A percentile compares a stretch with the other conserved stretches of the same genome.
Conservation (phyloP, 2,888 invertebrate genomes). For the Drosophila antonietae region DNA sequence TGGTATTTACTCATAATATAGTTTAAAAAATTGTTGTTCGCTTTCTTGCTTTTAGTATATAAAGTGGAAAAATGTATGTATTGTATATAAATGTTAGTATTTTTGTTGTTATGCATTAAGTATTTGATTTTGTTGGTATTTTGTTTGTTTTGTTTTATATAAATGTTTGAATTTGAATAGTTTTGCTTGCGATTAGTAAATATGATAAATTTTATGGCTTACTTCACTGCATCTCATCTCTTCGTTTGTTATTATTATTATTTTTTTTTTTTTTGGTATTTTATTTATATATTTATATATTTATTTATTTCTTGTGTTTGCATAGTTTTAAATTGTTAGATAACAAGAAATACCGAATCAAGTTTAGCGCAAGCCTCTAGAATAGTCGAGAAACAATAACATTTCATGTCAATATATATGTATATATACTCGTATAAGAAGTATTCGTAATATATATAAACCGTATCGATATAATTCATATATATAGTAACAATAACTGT, state of each 20-base stretch:
- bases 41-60: constrained; percentile 54
- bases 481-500: constrained; percentile 68
- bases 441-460: constrained; percentile 46
- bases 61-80: constrained; percentile 71
- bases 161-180: constrained; percentile 64
- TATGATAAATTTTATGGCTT: constrained; percentile 56
- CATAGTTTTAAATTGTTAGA: constrained; percentile 65
- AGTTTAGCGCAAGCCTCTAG: constrained; percentile 75
- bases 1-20: constrained; percentile 43
- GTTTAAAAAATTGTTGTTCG: constrained; percentile 37
- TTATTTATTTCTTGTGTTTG: constrained; percentile 11
- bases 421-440: constrained; percentile 17
- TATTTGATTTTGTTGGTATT: constrained; percentile 40
- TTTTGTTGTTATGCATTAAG: constrained; percentile 28
- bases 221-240: neutral
- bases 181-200: constrained; percentile 60
- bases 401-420: constrained; percentile 13
- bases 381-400: constrained; percentile 60
- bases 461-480: constrained; percentile 52
- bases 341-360: constrained; percentile 75
- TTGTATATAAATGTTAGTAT: constrained; percentile 53
- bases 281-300: constrained; percentile 8
- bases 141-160: constrained; percentile 19
- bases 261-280: constrained; percentile 9
- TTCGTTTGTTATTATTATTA: constrained; percentile 12